These are phyloP conservation scores for Enhydra lutris DNA, from an alignment of 2,113 vertebrate genomes.

Conservation along the genomic window DNA sequence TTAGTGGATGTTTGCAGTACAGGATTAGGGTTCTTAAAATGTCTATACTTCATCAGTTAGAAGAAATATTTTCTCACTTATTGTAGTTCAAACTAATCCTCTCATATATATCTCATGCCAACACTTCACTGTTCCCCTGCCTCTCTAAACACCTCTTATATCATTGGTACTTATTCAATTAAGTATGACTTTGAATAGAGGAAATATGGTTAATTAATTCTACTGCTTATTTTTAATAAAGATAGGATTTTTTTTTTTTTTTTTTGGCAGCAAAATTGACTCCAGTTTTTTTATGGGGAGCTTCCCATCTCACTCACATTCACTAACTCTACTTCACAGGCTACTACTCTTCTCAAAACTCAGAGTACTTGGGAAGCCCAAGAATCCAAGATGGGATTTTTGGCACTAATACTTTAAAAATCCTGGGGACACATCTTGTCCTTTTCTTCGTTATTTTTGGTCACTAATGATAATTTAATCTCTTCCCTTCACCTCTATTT, in stretches of 20 bases:
- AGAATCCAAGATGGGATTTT: background rate
- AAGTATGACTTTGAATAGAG: background rate
- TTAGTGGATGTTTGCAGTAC: background rate
- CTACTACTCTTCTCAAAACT: background rate
- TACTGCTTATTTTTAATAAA: background rate
- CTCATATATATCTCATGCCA: background rate
- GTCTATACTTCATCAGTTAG: background rate
- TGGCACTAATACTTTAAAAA: background rate
- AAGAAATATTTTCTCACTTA: background rate
- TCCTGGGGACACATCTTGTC: background rate
- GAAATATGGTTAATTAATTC: background rate
- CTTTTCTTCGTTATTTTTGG: background rate
- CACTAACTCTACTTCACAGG: background rate
- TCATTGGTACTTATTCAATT: background rate
- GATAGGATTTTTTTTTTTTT: background rate
- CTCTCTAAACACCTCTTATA: background rate
- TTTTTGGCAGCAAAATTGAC: background rate
- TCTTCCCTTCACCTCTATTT: background rate
- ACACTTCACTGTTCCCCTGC: rapidly evolving
- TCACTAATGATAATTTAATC: background rate
- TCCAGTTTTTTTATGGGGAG: background rate
- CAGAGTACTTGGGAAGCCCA: background rate
- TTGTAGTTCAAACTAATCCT: background rate
- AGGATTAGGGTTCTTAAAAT: background rate
- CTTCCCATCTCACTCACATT: background rate